A percentile compares a stretch with the other conserved stretches of the same genome.
Evolutionary conservation across 2,888 invertebrate species (phyloP).

Genomic region (Zootermopsis nevadensis): DNA sequence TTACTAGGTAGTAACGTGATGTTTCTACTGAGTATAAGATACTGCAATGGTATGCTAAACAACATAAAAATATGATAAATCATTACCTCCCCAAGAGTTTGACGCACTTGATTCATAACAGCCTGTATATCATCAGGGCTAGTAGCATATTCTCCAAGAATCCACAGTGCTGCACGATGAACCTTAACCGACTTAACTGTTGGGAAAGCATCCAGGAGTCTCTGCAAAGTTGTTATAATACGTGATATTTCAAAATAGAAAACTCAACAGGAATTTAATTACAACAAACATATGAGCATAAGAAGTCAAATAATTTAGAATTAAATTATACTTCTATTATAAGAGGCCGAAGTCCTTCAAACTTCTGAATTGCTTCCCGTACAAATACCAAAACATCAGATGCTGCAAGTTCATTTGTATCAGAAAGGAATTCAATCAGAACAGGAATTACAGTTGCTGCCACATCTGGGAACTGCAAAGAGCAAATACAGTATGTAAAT

Average conservation of each 20-base stretch:
- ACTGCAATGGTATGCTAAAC: no score
- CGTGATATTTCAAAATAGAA: not conserved
- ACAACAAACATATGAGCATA: not conserved
- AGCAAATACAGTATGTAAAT: no score
- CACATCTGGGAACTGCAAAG: slow-evolving; percentile 84
- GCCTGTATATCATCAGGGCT: slow-evolving; percentile 80
- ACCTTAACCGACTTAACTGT: slow-evolving; percentile 92
- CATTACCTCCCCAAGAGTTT: slow-evolving; percentile 76
- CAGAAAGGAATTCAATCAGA: slow-evolving; percentile 91
- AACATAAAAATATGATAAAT: slow-evolving; percentile 55
- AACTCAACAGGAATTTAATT: not conserved
- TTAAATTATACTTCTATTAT: slow-evolving; percentile 79
- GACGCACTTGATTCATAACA: slow-evolving; percentile 81
- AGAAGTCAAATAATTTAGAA: slow-evolving; percentile 35
- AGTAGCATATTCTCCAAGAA: slow-evolving; percentile 95
- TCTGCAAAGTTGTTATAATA: slow-evolving; percentile 55
- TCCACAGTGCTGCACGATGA: slow-evolving; percentile 95
- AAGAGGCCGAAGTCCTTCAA: slow-evolving; percentile 79
- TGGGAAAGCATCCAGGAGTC: slow-evolving; percentile 83
- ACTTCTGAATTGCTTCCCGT: slow-evolving; percentile 95
- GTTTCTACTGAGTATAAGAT: no score
- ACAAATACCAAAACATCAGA: slow-evolving; percentile 95
- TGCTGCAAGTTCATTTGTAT: slow-evolving; percentile 90
- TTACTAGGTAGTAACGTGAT: no score
- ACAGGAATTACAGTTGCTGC: slow-evolving; percentile 94